Conservation (phyloP, 2,888 invertebrate species). For the Ryuthela nishihirai region DNA sequence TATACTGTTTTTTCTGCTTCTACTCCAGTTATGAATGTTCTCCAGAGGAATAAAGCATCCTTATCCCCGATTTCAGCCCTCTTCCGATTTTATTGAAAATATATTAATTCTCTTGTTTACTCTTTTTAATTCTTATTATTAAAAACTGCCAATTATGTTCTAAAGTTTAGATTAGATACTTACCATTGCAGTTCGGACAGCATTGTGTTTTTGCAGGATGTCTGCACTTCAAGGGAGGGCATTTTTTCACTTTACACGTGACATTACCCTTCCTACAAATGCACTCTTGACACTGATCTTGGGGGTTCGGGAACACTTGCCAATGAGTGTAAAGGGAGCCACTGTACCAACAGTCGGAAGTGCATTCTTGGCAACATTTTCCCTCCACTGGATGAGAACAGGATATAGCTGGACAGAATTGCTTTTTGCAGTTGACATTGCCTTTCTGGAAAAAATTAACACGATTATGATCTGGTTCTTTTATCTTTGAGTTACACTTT, state of each 20-base stretch:
- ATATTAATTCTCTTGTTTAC: no score
- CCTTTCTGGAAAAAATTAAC: constrained; percentile 15
- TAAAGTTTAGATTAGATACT: no score
- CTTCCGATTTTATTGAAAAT: no score
- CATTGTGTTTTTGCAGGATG: constrained; percentile 11
- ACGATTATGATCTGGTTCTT: no score
- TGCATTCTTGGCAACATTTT: constrained; percentile 17
- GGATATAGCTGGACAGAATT: constrained; percentile 7
- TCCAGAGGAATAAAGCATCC: no score
- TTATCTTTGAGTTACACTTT: no score
- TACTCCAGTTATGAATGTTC: no score
- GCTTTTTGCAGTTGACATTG: constrained; percentile 16
- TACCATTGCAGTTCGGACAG: constrained; percentile 24
- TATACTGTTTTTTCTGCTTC: no score
- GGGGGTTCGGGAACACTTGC: constrained; percentile 11
- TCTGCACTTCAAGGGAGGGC: constrained; percentile 9
- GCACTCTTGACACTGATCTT: constrained; percentile 22
- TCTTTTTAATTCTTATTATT: no score
- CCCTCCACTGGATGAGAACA: constrained; percentile 16
- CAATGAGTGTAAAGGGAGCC: constrained; percentile 7
- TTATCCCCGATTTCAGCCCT: no score
- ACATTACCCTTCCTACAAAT: constrained; percentile 20
- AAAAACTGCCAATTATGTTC: not conserved
- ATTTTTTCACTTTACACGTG: constrained; percentile 9
- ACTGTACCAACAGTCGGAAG: constrained; percentile 11